Base-by-base conservation (phyloP, 2,888 invertebrate genomes). In the Thyatira batis region DNA sequence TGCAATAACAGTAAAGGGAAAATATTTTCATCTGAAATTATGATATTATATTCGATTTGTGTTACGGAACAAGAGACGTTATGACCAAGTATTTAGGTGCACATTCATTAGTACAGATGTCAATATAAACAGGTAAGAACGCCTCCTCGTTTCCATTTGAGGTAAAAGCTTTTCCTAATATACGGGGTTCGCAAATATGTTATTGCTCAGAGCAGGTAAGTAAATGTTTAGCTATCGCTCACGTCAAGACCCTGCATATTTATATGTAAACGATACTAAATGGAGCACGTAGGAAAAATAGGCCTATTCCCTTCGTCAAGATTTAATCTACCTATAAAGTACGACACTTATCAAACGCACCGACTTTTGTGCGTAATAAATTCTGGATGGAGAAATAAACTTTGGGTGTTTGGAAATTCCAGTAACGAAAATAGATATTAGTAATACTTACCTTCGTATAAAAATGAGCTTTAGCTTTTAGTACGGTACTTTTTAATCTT, bases 91-190 rank as follows among this genome's bases (percentile, higher is more conserved):
- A 52, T 59, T 68, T 65, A 52, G 63, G 63, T 60, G 52, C 50
- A 65, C 30, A 63, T 73, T 76, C 70, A 78, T 77, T 75, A 72
- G 54, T 60, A 52, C 57, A 52, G 59, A 63, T 70, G 72, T 71
- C 72, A 75, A 76, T 75, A 72, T 59, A 56, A 49, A 53, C 55
- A 61, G 56, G 61, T 63, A 67, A 65, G 65, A 66, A 68, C 67
- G 69, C 76, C 71, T 71, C 63, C 68, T 63, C 60, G 60, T 67
- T 67, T 63, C 66, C 72, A 71, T 76, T 74, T 73, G 68, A 72
- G 75, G 79, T 83, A 81, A 83, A 80, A 84, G 80, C 79, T 79
- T 82, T 82, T 78, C 71, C 73, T 78, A 79, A 80, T 82, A 80
- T 72, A 66, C 63, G 65, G 57, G 67, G 63, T 59, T 65, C 63